A percentile compares a stretch with the other conserved stretches of the same genome.
Conservation (phyloP, 2,888 invertebrate genomes). For the Andrena trimmerana region DNA sequence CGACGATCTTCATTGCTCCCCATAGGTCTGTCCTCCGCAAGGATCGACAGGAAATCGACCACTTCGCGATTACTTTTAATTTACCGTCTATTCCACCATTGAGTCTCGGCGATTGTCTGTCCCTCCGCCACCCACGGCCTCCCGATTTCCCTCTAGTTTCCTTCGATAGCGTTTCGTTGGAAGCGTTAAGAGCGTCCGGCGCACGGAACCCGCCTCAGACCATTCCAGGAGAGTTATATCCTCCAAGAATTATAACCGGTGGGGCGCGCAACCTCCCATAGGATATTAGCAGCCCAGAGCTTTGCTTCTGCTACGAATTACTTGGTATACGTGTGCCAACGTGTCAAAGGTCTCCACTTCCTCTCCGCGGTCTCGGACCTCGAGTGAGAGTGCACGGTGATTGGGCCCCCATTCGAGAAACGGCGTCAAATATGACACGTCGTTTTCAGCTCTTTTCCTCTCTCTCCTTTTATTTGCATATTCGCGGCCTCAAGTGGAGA, state of each 20-base stretch:
- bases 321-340: not conserved
- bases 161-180: conserved; percentile 33
- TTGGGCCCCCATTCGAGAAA: too few relatives aligned
- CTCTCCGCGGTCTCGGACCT: not conserved
- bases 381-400: too few relatives aligned
- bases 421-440: too few relatives aligned
- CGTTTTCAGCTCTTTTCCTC: too few relatives aligned
- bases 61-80: conserved; percentile 56
- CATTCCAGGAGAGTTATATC: conserved; percentile 57
- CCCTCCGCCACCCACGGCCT: not conserved
- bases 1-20: not conserved
- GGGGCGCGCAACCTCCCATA: conserved; percentile 40
- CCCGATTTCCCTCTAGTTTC: not conserved
- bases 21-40: too few relatives aligned
- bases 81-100: conserved; percentile 50
- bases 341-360: conserved; percentile 20
- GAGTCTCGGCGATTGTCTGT: conserved; percentile 37
- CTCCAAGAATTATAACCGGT: conserved; percentile 63
- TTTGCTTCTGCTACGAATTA: not conserved
- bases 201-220: conserved; percentile 50
- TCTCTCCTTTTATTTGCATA: too few relatives aligned
- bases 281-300: conserved; percentile 51
- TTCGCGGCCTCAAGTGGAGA: too few relatives aligned
- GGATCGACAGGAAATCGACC: conserved; percentile 50
- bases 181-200: conserved; percentile 43